phyloP scores from a whole-genome alignment of 2,113 vertebrate genomes.

The Pachycephala philippinensis region DNA sequence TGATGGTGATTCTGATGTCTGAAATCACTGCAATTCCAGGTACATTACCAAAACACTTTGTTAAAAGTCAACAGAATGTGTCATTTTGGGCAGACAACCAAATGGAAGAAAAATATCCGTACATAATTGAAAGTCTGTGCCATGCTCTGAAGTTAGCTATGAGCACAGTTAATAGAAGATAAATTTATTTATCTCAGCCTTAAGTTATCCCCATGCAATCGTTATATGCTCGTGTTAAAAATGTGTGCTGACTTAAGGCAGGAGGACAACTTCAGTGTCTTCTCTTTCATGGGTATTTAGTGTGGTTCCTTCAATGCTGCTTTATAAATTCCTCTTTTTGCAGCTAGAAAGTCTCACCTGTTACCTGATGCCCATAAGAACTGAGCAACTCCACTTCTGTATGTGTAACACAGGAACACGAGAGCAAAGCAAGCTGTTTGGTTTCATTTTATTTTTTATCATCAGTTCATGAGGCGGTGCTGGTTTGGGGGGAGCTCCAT shows the following conservation, averaged over 20 bases:
- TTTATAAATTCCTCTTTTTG: neutral
- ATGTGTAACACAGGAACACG: neutral
- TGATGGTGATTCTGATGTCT: neutral
- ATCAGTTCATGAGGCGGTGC: neutral
- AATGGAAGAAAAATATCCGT: neutral
- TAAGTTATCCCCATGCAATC: neutral
- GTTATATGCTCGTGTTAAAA: neutral
- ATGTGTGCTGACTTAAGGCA: neutral
- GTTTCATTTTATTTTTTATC: neutral
- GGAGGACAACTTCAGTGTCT: neutral
- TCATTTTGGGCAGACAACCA: neutral
- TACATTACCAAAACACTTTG: neutral
- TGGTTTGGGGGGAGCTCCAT: neutral
- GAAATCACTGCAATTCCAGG: constrained; percentile 8
- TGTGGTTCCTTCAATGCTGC: neutral
- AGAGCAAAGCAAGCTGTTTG: neutral
- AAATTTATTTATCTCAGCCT: neutral
- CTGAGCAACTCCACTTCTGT: neutral
- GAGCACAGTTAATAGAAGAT: neutral
- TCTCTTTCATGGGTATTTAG: neutral
- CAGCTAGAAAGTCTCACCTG: neutral
- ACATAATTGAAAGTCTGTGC: neutral
- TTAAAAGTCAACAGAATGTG: constrained; percentile 26
- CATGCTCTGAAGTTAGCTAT: neutral
- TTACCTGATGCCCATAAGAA: neutral